Percentiles rank a stretch among this genome's conserved stretches.
Conservation (phyloP, 2,888 invertebrate genomes). For the Mayetiola destructor region DNA sequence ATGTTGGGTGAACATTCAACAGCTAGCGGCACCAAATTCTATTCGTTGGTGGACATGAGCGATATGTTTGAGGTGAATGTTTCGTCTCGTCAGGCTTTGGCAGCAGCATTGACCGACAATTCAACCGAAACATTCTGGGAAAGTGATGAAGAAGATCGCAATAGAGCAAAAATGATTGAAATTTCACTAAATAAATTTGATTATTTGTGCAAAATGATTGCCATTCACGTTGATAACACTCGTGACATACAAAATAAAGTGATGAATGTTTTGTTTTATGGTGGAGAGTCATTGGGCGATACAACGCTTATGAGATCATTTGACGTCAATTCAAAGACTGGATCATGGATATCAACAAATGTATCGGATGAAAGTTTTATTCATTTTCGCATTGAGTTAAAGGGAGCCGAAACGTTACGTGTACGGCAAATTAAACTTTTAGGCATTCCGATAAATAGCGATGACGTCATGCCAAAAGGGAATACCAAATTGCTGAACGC, state of each 20-base stretch:
- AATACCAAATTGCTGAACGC: constrained; percentile 30
- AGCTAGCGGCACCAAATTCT: constrained; percentile 26
- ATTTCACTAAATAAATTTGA: constrained; percentile 43
- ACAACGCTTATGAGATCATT: constrained; percentile 61
- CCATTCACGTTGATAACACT: constrained; percentile 88
- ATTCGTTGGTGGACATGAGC: constrained; percentile 29
- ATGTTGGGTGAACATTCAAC: constrained; percentile 22
- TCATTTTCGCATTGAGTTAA: constrained; percentile 66
- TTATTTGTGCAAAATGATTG: constrained; percentile 42
- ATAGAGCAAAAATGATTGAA: constrained; percentile 77
- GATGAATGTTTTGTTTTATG: constrained; percentile 67
- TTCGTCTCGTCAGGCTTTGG: constrained; percentile 88
- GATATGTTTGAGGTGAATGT: constrained; percentile 41
- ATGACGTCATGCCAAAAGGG: constrained; percentile 20
- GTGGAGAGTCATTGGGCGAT: constrained; percentile 69
- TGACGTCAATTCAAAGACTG: constrained; percentile 73
- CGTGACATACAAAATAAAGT: constrained; percentile 90
- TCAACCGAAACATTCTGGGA: constrained; percentile 99
- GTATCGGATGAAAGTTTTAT: constrained; percentile 46
- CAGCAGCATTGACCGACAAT: constrained; percentile 79
- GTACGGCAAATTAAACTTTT: constrained; percentile 66
- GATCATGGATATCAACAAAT: constrained; percentile 83
- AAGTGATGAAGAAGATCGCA: constrained; percentile 91
- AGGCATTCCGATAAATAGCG: constrained; percentile 39
- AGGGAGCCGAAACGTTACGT: constrained; percentile 81